phyloP scores from a whole-genome alignment of 2,113 vertebrate species.

The Leptobrachium ailaonicum region DNA sequence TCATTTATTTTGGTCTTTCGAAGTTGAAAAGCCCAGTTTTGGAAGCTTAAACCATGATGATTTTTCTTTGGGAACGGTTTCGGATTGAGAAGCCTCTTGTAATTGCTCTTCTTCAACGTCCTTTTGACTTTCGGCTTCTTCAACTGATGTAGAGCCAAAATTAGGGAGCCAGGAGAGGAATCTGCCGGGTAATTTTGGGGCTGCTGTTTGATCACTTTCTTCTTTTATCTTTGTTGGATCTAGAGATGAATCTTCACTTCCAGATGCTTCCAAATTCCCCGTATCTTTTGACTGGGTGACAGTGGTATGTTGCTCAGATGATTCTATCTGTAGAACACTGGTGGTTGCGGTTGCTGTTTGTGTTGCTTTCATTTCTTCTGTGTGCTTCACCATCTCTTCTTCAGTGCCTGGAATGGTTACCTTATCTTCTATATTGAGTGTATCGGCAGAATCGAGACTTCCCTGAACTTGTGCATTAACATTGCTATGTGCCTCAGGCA shows the following conservation, averaged over 20 bases:
- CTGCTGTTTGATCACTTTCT: conserved; percentile 22
- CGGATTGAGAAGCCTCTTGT: conserved; percentile 52
- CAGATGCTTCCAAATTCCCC: conserved; percentile 37
- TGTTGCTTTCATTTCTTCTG: conserved; percentile 42
- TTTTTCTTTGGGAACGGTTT: conserved; percentile 59
- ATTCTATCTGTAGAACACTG: background rate
- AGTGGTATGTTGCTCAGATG: conserved; percentile 27
- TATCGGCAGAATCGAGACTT: background rate
- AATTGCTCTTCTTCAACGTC: conserved; percentile 45
- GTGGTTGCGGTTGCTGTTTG: conserved; percentile 33
- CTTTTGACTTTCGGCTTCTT: conserved; percentile 51
- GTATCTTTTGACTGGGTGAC: conserved; percentile 48
- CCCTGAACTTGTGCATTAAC: conserved; percentile 34
- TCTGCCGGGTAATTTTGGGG: conserved; percentile 45
- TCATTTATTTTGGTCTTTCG: conserved; percentile 55
- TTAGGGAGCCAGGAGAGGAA: conserved; percentile 69
- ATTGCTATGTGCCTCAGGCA: conserved; percentile 54
- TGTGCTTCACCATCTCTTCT: conserved; percentile 23
- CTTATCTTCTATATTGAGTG: background rate
- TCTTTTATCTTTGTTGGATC: conserved; percentile 38
- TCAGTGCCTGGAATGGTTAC: background rate
- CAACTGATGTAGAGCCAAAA: conserved; percentile 61
- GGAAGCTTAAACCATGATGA: conserved; percentile 70
- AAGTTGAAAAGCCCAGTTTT: conserved; percentile 69
- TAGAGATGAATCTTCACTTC: background rate